phyloP scores from a whole-genome alignment of 2,888 invertebrate species.

The Brachycybe producta region DNA sequence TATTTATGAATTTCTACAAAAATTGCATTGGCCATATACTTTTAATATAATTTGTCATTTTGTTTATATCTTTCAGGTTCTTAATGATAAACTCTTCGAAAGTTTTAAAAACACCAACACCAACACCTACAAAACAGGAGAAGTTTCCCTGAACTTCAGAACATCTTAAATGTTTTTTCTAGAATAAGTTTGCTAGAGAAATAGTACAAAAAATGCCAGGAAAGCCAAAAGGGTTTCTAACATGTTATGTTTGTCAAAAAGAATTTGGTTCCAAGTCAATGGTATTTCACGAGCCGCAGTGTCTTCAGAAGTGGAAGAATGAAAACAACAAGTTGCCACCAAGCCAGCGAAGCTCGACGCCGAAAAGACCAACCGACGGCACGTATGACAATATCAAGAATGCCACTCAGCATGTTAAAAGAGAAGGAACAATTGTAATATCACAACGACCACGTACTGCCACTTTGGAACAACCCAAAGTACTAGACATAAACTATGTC shows the following conservation, averaged over 20 bases:
- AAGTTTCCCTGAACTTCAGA: no score
- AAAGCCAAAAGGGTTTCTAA: constrained; percentile 25
- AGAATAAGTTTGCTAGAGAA: no score
- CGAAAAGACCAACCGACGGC: constrained; percentile 38
- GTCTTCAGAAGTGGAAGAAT: constrained; percentile 47
- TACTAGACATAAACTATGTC: constrained; percentile 41
- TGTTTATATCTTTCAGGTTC: no score
- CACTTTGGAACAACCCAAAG: constrained; percentile 42
- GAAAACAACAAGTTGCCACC: constrained; percentile 46
- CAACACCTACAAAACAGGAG: no score
- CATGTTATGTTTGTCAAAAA: constrained; percentile 51
- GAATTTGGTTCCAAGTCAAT: constrained; percentile 51
- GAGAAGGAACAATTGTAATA: neutral
- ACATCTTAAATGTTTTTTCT: no score
- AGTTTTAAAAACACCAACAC: no score
- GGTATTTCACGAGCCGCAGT: constrained; percentile 52
- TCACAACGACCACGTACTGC: constrained; percentile 45
- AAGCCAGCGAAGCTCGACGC: constrained; percentile 41
- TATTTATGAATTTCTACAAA: no score
- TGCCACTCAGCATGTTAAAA: neutral
- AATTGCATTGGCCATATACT: no score
- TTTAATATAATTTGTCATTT: no score
- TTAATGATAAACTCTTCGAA: no score
- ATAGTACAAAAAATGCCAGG: constrained; percentile 5
- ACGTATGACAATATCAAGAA: neutral